Evolutionary conservation across 2,797 vertebrate genomes (phyloP).

Genomic region (Megaceryle alcyon): DNA sequence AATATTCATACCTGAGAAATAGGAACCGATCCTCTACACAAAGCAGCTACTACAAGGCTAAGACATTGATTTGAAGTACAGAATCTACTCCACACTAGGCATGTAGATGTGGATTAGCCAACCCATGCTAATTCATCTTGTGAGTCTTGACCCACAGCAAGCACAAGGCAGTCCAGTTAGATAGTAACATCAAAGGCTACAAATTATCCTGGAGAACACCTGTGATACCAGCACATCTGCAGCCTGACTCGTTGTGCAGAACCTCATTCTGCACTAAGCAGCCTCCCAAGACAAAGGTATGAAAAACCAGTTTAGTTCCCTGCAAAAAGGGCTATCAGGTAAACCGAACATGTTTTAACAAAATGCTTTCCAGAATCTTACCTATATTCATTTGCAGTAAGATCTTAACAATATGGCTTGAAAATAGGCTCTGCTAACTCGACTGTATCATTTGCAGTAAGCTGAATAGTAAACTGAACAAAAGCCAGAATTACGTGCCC

Average conservation of each 20-base stretch:
- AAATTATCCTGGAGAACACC: fast-evolving
- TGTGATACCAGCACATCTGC: not conserved
- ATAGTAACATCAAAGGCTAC: not conserved
- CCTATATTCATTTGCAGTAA: not conserved
- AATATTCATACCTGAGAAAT: not conserved
- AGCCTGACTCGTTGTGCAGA: not conserved
- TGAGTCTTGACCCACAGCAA: not conserved
- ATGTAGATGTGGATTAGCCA: not conserved
- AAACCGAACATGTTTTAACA: fast-evolving
- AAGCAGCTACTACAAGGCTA: not conserved
- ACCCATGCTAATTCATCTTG: not conserved
- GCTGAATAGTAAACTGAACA: not conserved
- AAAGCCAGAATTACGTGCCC: not conserved
- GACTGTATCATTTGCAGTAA: not conserved
- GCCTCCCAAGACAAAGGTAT: not conserved
- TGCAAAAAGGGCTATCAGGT: not conserved
- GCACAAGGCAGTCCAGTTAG: not conserved
- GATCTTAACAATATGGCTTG: not conserved
- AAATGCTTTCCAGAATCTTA: not conserved
- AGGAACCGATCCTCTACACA: not conserved
- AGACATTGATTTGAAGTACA: not conserved
- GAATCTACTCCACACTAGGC: not conserved
- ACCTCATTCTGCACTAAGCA: not conserved
- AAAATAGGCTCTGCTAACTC: not conserved
- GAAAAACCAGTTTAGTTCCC: not conserved